Evolutionary conservation across 2,113 vertebrate species (phyloP).

Genomic region (Ibidorhyncha struthersii): DNA sequence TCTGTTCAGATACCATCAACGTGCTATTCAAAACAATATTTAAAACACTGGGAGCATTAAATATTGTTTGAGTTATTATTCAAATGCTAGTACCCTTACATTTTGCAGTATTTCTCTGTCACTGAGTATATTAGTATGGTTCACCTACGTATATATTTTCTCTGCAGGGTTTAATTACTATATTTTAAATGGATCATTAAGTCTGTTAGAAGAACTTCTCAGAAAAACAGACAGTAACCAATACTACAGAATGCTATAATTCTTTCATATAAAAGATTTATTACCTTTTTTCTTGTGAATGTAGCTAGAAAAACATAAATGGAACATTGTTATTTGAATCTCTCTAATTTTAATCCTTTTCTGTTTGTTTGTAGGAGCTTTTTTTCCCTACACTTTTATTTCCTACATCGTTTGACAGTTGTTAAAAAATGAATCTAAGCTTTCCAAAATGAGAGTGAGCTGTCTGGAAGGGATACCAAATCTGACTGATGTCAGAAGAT

Average conservation of each 20-base stretch:
- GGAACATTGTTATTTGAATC: not conserved
- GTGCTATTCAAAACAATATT: not conserved
- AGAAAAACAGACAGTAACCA: not conserved
- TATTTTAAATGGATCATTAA: not conserved
- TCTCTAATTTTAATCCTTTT: not conserved
- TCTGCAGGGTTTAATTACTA: not conserved
- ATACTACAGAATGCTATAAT: not conserved
- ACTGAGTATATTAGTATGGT: not conserved
- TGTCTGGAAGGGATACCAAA: not conserved
- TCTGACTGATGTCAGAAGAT: not conserved
- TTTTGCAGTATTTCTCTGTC: not conserved
- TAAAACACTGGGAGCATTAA: not conserved
- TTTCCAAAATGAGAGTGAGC: not conserved
- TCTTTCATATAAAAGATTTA: not conserved
- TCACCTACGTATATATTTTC: not conserved
- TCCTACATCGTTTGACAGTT: not conserved
- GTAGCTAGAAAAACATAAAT: not conserved
- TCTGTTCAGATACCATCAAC: not conserved
- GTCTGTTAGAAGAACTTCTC: not conserved
- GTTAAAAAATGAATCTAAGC: not conserved
- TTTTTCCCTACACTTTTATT: not conserved
- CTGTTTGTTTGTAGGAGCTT: not conserved
- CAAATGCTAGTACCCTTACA: not conserved
- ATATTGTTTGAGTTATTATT: not conserved
- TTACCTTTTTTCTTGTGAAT: not conserved